phyloP scores from a whole-genome alignment of 2,113 vertebrate genomes.

The Forbesichthys papilliferus region DNA sequence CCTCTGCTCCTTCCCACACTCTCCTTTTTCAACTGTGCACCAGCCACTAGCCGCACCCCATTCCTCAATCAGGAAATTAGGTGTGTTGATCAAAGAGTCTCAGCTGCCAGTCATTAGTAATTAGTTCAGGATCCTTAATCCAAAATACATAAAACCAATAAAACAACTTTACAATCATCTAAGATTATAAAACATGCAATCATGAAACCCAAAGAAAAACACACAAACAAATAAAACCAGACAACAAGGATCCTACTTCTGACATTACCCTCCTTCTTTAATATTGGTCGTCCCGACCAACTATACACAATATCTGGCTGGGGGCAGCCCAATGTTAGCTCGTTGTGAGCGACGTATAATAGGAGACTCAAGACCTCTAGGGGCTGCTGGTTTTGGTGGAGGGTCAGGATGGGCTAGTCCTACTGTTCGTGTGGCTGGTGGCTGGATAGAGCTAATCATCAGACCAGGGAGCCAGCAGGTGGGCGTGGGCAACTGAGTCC shows the following conservation, averaged over 20 bases:
- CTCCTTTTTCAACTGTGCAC: no score
- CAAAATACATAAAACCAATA: no score
- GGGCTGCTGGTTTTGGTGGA: not conserved
- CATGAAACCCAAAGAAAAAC: no score
- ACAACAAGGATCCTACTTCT: no score
- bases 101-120: no score
- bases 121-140: no score
- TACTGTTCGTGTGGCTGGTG: not conserved
- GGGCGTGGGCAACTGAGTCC: not conserved
- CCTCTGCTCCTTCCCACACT: no score
- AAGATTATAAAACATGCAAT: no score
- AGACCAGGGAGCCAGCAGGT: not conserved
- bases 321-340: conserved; percentile 4
- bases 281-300: conserved; percentile 6
- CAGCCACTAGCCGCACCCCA: no score
- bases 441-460: not conserved
- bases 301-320: not conserved
- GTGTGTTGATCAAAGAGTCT: no score
- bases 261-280: not conserved
- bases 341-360: not conserved
- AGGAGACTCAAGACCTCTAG: not conserved
- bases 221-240: no score
- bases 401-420: not conserved
- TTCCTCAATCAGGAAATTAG: not conserved
- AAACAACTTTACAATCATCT: no score